Percentiles rank a stretch among this genome's conserved stretches.
Evolutionary conservation across 2,888 invertebrate species (phyloP).

Genomic region (Sarcophaga variegata): DNA sequence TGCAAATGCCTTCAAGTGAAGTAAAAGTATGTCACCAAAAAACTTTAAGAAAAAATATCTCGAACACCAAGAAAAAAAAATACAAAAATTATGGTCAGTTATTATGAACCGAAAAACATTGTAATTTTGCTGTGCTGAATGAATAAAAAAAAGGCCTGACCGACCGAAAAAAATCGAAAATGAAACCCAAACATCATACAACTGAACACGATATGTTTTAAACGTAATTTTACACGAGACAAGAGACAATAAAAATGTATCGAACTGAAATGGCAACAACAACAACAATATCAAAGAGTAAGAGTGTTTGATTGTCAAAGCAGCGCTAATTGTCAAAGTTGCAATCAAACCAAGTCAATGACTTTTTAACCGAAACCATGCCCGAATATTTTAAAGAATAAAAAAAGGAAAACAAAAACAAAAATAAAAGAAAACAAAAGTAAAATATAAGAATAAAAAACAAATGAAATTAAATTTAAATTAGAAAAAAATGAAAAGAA

Average conservation of each 20-base stretch:
- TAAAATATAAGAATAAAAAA: conserved; percentile 7
- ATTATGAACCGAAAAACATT: conserved; percentile 58
- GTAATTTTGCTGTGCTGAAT: conserved; percentile 43
- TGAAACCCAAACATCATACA: conserved; percentile 5
- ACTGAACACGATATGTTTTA: conserved; percentile 24
- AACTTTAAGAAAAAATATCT: background rate
- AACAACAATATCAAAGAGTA: conserved; percentile 45
- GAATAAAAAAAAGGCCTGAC: conserved; percentile 52
- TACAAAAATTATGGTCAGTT: conserved; percentile 62
- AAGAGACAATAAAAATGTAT: background rate
- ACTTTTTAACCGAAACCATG: conserved; percentile 36
- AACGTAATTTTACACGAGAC: conserved; percentile 3
- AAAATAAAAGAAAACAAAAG: conserved; percentile 18
- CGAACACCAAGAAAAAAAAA: background rate
- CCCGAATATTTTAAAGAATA: background rate
- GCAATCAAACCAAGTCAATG: conserved; percentile 59
- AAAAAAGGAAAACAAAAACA: conserved; percentile 8
- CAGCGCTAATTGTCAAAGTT: conserved; percentile 64
- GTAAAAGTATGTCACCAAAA: conserved; percentile 69
- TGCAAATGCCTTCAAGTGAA: conserved; percentile 70
- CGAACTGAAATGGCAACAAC: conserved; percentile 1
- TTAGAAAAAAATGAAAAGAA: conserved; percentile 45
- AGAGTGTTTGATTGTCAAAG: conserved; percentile 58
- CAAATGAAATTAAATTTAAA: conserved; percentile 33
- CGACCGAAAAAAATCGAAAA: conserved; percentile 18